Evolutionary conservation across 2,113 vertebrate genomes (phyloP).

Genomic region (Hoplias malabaricus): DNA sequence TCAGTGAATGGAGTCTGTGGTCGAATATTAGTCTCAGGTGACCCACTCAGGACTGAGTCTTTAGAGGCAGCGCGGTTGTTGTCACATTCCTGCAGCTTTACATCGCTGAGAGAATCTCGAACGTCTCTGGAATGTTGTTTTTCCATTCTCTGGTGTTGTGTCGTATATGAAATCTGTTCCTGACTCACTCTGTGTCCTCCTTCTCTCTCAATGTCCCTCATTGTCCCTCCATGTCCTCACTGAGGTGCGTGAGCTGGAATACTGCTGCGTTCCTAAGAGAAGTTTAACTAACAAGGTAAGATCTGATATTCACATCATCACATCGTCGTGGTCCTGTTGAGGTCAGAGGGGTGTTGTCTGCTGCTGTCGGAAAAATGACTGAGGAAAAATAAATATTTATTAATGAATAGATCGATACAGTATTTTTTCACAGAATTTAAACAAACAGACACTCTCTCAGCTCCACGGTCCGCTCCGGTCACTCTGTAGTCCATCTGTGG

Average conservation of each 20-base stretch:
- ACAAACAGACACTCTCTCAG: too few species aligned
- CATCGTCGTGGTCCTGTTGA: not conserved
- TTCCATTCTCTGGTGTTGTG: constrained; percentile 33
- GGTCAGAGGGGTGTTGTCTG: too few species aligned
- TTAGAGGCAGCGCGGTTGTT: not conserved
- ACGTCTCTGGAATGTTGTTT: not conserved
- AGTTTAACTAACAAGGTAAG: constrained; percentile 58
- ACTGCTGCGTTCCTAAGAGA: constrained; percentile 42
- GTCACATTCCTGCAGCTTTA: not conserved
- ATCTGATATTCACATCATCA: constrained; percentile 17
- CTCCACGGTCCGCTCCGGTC: too few species aligned
- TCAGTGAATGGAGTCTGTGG: too few species aligned
- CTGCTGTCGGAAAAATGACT: too few species aligned
- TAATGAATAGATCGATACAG: too few species aligned
- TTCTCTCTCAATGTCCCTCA: constrained; percentile 55
- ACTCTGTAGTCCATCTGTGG: too few species aligned
- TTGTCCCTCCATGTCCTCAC: constrained; percentile 57
- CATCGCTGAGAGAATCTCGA: not conserved
- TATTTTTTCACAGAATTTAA: too few species aligned
- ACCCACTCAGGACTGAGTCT: too few species aligned
- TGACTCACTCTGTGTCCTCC: constrained; percentile 35
- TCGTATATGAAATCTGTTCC: not conserved
- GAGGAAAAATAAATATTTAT: too few species aligned
- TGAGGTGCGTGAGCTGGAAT: constrained; percentile 48
- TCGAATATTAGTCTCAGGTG: too few species aligned